Conservation (phyloP, 2,113 vertebrate genomes). For the Serinus canaria region DNA sequence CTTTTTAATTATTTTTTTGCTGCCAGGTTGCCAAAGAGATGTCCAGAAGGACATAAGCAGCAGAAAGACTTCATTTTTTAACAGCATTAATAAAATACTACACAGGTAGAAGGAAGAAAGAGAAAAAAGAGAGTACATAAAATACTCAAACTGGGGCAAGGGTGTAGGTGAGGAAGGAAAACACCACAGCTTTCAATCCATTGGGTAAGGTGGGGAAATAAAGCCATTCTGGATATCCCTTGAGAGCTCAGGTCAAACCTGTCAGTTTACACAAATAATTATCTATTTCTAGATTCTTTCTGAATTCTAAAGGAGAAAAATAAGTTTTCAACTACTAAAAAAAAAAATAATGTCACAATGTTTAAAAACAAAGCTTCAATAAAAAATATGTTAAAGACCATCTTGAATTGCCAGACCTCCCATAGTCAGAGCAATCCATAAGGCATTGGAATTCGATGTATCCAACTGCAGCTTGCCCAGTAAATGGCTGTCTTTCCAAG, state of each 20-base stretch:
- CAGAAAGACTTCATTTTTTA: background rate
- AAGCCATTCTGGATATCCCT: background rate
- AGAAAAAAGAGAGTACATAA: background rate
- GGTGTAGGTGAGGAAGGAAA: background rate
- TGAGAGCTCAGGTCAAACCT: background rate
- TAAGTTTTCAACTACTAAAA: background rate
- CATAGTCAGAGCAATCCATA: slow-evolving; percentile 1
- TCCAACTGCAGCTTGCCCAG: background rate
- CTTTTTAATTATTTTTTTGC: background rate
- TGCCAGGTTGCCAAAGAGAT: background rate
- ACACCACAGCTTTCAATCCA: background rate
- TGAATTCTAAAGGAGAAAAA: background rate
- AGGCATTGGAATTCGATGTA: slow-evolving; percentile 24
- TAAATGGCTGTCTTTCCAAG: background rate
- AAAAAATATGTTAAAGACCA: slow-evolving; percentile 19
- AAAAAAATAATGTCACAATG: background rate
- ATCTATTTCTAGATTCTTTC: background rate
- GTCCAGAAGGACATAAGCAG: background rate
- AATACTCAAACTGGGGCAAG: background rate
- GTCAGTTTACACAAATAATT: background rate
- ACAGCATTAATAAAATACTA: background rate
- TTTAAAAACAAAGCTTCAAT: slow-evolving; percentile 34
- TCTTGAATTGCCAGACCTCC: slow-evolving; percentile 18
- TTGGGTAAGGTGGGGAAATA: background rate
- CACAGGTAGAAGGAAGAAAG: background rate